A percentile compares a stretch with the other conserved stretches of the same genome.
phyloP scores from a whole-genome alignment of 2,797 vertebrate genomes.

The Adelosebastes latens region DNA sequence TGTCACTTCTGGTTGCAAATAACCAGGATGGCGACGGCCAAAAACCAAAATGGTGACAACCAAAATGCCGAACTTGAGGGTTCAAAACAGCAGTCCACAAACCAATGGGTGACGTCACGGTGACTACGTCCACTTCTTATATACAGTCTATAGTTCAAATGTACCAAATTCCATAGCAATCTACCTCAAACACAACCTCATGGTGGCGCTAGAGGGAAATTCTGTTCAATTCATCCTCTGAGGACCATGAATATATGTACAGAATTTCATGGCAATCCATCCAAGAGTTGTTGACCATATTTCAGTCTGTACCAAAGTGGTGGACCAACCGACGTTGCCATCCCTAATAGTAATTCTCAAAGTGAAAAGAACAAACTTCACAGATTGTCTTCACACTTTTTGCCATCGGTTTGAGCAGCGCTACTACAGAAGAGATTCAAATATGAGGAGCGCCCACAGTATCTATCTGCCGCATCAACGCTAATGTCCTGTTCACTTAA shows the following conservation, averaged over 20 bases:
- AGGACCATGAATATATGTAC: neutral
- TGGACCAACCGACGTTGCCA: neutral
- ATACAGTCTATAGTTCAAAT: fast-evolving
- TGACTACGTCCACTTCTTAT: neutral
- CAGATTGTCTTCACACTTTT: neutral
- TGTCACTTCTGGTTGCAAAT: no score
- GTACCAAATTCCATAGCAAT: neutral
- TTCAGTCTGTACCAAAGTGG: neutral
- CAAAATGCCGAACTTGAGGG: fast-evolving
- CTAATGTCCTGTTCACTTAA: slow-evolving; percentile 27
- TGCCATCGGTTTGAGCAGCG: neutral
- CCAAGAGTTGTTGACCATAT: neutral
- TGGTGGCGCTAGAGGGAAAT: neutral
- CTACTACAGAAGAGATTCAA: neutral
- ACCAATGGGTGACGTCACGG: neutral
- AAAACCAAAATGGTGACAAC: no score
- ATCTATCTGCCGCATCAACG: slow-evolving; percentile 1
- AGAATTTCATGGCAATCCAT: neutral
- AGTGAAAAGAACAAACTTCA: neutral
- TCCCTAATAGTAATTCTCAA: neutral
- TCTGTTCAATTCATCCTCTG: neutral
- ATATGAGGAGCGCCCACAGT: neutral
- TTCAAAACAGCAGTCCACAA: neutral
- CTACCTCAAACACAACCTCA: neutral
- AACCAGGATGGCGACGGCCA: no score